These are phyloP conservation scores for Sciurus vulgaris DNA, from an alignment of 2,797 vertebrate species.

Conservation along the genomic window DNA sequence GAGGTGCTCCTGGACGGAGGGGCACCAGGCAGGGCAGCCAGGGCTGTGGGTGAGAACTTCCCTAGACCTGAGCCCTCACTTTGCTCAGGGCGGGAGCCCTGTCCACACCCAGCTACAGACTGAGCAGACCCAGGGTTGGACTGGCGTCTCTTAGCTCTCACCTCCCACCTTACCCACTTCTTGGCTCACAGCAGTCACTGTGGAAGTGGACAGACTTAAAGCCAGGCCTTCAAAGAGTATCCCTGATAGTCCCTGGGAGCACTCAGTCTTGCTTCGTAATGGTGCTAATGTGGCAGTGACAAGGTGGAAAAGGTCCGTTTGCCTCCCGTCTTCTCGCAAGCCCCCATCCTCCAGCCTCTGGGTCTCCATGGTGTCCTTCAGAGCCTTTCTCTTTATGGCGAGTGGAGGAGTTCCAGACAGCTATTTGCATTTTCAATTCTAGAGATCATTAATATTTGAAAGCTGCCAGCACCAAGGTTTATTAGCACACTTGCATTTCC, in stretches of 20 bases:
- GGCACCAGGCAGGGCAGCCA: neutral
- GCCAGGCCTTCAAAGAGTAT: neutral
- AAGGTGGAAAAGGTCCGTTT: neutral
- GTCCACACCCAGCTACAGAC: neutral
- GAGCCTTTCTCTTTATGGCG: constrained; percentile 70
- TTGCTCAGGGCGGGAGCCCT: neutral
- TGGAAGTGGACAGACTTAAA: neutral
- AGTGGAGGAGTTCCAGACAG: constrained; percentile 66
- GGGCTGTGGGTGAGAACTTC: too few species aligned
- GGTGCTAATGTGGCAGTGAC: neutral
- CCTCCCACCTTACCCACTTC: neutral
- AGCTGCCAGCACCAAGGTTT: constrained; percentile 56
- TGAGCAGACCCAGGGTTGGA: neutral
- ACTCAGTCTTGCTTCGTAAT: neutral
- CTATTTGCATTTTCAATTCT: constrained; percentile 80
- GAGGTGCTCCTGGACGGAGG: rapidly evolving
- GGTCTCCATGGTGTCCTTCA: constrained; percentile 31
- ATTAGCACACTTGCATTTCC: constrained; percentile 64
- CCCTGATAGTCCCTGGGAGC: neutral
- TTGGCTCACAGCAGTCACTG: neutral
- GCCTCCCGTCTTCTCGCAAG: constrained; percentile 22
- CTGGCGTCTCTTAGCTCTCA: neutral
- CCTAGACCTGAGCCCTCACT: neutral
- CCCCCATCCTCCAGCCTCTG: neutral
- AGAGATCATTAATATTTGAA: constrained; percentile 80